A percentile compares a stretch with the other conserved stretches of the same genome.
phyloP scores from a whole-genome alignment of 2,888 invertebrate genomes.

The Nasonovia ribisnigri region DNA sequence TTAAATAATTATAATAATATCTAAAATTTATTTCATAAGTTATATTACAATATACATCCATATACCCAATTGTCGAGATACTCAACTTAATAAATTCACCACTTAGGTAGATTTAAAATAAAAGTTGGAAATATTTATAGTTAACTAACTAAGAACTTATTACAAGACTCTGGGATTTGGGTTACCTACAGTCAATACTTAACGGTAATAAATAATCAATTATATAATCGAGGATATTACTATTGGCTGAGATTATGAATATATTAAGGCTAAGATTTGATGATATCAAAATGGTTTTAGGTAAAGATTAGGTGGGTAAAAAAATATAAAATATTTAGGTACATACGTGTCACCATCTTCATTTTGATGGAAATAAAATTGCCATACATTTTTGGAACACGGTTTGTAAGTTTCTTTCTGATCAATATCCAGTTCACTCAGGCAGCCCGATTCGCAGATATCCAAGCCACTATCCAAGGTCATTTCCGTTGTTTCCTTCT shows the following conservation, averaged over 20 bases:
- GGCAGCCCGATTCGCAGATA: slow-evolving; percentile 75
- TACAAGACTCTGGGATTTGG: neutral
- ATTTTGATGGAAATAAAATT: slow-evolving; percentile 81
- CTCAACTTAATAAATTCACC: no score
- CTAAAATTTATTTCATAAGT: neutral
- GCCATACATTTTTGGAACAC: slow-evolving; percentile 71
- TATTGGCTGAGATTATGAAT: neutral
- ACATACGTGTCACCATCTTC: slow-evolving; percentile 92
- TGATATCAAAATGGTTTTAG: neutral
- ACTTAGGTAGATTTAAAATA: no score
- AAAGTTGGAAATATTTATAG: no score
- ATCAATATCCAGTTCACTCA: slow-evolving; percentile 74
- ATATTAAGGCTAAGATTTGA: neutral
- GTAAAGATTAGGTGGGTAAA: neutral
- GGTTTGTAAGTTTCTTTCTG: slow-evolving; percentile 71
- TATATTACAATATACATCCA: no score
- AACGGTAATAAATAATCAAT: neutral
- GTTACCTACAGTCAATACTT: neutral
- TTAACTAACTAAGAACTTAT: no score
- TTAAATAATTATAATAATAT: neutral
- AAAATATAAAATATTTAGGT: slow-evolving; percentile 65
- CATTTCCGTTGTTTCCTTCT: slow-evolving; percentile 70
- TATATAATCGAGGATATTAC: neutral
- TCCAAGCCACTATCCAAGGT: slow-evolving; percentile 79
- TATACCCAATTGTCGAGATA: no score